Evolutionary conservation across 2,797 vertebrate genomes (phyloP).

Genomic region (Gouania willdenowi): DNA sequence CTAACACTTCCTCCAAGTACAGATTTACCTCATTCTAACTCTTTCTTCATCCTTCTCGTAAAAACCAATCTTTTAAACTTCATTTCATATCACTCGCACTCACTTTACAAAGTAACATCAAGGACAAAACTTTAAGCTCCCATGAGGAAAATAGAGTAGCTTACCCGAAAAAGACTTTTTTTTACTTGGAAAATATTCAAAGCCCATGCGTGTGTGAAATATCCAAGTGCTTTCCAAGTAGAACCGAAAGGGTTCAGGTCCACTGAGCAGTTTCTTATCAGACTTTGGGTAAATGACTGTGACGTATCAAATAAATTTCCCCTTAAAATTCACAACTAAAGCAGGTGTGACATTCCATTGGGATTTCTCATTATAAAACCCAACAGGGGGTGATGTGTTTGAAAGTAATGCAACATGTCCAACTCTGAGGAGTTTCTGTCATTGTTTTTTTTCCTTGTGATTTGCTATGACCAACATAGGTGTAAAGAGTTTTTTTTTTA

Average conservation of each 20-base stretch:
- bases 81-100: conserved; percentile 47
- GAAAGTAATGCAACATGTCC: conserved; percentile 86
- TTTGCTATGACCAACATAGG: conserved; percentile 26
- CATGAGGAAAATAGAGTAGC: conserved; percentile 71
- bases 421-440: conserved; percentile 78
- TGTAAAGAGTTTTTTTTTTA: conserved; percentile 12
- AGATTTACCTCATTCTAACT: not conserved
- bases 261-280: conserved; percentile 83
- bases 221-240: conserved; percentile 75
- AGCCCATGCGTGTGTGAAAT: conserved; percentile 74
- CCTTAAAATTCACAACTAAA: conserved; percentile 82
- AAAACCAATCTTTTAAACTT: conserved; percentile 34
- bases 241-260: conserved; percentile 73
- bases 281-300: conserved; percentile 86
- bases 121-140: conserved; percentile 77
- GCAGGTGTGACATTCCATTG: conserved; percentile 91
- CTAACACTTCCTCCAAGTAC: no score
- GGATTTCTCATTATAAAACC: conserved; percentile 83
- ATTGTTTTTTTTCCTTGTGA: conserved; percentile 69
- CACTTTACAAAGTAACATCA: conserved; percentile 81
- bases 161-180: conserved; percentile 67
- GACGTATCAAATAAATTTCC: conserved; percentile 87
- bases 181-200: conserved; percentile 82
- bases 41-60: conserved; percentile 11
- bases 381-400: conserved; percentile 79